Conservation (phyloP, 2,888 invertebrate genomes). For the Cheilosia scutellata region DNA sequence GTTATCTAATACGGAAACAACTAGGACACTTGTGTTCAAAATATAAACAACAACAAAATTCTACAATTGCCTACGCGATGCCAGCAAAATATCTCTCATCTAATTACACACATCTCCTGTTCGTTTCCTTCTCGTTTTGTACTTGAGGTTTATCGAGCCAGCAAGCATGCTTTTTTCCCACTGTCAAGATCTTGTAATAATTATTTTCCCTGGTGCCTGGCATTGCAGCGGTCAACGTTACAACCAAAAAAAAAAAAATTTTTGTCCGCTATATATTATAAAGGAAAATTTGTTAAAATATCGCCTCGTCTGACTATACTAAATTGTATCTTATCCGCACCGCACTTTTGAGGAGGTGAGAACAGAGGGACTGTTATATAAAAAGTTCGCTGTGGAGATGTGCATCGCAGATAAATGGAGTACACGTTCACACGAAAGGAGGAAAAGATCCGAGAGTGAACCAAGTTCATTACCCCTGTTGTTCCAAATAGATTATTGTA, state of each 20-base stretch:
- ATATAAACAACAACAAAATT: conserved; percentile 8
- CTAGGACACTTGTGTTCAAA: conserved; percentile 17
- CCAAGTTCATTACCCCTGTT: conserved; percentile 70
- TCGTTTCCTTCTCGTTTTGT: conserved; percentile 9
- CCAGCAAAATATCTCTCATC: conserved; percentile 16
- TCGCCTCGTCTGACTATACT: conserved; percentile 44
- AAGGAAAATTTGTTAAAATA: conserved; percentile 53
- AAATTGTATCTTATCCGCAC: conserved; percentile 47
- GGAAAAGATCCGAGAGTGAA: conserved; percentile 15
- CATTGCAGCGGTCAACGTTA: conserved; percentile 17
- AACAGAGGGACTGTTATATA: conserved; percentile 44
- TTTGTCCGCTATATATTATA: conserved; percentile 12
- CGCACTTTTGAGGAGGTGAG: conserved; percentile 48
- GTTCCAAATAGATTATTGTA: conserved; percentile 50
- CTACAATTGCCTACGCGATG: conserved; percentile 17
- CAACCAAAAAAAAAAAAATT: conserved; percentile 11
- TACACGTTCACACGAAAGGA: conserved; percentile 41
- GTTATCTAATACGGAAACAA: conserved; percentile 26
- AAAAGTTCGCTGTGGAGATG: conserved; percentile 41
- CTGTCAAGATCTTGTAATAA: conserved; percentile 62
- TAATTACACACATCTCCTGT: conserved; percentile 36
- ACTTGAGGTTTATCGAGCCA: conserved; percentile 21
- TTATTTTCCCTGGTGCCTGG: conserved; percentile 39
- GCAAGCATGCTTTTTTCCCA: conserved; percentile 39
- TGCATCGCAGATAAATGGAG: conserved; percentile 61